These are phyloP conservation scores for Vannuccia rotundouncinata DNA, from an alignment of 2,888 invertebrate genomes.

Conservation along the genomic window DNA sequence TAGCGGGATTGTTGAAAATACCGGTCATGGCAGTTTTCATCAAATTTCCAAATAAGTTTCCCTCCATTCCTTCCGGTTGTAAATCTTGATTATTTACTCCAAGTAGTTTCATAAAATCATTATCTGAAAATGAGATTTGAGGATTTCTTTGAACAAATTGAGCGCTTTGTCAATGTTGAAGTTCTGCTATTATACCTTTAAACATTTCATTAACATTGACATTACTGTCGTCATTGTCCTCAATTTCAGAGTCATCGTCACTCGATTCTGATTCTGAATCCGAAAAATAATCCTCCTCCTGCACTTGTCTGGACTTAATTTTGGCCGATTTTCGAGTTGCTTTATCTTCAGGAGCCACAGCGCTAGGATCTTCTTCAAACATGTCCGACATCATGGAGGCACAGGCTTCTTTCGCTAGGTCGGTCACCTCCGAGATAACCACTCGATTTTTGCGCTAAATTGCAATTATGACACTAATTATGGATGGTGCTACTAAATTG, in stretches of 20 bases:
- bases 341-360: not conserved
- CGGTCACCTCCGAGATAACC: not conserved
- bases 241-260: not conserved
- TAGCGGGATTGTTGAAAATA: not conserved
- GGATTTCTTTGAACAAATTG: too few species aligned
- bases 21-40: not conserved
- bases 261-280: too few species aligned
- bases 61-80: too few species aligned
- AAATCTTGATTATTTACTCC: not conserved
- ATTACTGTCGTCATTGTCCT: not conserved
- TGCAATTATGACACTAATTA: too few species aligned
- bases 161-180: not conserved
- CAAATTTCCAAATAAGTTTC: too few species aligned
- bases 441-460: not conserved
- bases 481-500: not conserved
- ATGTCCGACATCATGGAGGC: constrained; percentile 9
- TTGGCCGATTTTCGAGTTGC: too few species aligned
- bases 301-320: not conserved
- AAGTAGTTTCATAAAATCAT: not conserved
- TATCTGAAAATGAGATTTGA: too few species aligned
- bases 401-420: not conserved
- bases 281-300: not conserved
- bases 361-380: not conserved
- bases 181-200: too few species aligned
- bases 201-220: not conserved